These are phyloP conservation scores for Sceloporus tristichus DNA, from an alignment of 2,113 vertebrate species.

Conservation along the genomic window DNA sequence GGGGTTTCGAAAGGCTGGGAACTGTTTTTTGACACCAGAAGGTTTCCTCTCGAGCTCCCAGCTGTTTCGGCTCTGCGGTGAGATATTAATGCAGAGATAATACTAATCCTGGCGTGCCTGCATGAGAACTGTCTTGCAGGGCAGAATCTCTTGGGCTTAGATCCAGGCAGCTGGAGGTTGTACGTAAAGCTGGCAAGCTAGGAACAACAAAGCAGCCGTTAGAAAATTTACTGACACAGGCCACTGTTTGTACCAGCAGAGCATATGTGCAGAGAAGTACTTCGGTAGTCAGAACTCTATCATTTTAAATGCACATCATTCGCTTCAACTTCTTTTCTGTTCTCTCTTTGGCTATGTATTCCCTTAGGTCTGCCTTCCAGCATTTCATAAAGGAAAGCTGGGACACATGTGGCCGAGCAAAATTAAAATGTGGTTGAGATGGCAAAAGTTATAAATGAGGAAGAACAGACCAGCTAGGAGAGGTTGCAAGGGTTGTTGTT, in stretches of 20 bases:
- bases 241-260: accelerated
- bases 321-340: not conserved
- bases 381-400: no score
- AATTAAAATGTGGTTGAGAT: no score
- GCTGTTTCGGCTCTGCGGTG: conserved; percentile 42
- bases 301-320: no score
- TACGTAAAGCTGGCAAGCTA: not conserved
- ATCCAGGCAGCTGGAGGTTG: accelerated
- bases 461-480: no score
- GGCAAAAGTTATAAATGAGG: no score
- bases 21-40: conserved; percentile 41
- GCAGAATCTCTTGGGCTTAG: accelerated
- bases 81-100: conserved; percentile 57
- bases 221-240: accelerated
- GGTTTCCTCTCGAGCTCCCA: conserved; percentile 29
- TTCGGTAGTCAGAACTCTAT: no score
- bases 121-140: not conserved
- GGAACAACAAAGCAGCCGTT: not conserved
- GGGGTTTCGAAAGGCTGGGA: conserved; percentile 7
- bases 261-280: not conserved
- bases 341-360: not conserved
- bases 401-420: no score
- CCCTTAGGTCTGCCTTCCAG: no score
- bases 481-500: no score
- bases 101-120: conserved; percentile 41